These are phyloP conservation scores for Argyra leucocephala DNA, from an alignment of 2,888 invertebrate species.

Conservation along the genomic window DNA sequence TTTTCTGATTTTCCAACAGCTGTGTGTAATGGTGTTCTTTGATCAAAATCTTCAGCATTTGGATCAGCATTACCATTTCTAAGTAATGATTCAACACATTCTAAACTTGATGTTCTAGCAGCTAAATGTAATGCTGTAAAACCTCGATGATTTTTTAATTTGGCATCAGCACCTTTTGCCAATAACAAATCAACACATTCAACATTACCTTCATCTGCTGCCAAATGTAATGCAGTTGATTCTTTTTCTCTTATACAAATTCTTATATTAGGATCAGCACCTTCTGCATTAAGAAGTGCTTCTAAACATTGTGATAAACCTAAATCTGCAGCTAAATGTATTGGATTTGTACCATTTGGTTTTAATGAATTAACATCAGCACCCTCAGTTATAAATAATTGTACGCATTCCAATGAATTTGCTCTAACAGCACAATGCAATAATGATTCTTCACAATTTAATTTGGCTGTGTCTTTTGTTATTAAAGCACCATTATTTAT, in stretches of 20 bases:
- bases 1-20: constrained; percentile 75
- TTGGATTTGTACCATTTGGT: constrained; percentile 65
- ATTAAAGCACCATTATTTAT: constrained; percentile 63
- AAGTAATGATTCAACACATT: constrained; percentile 68
- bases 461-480: constrained; percentile 55
- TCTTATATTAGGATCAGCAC: constrained; percentile 59
- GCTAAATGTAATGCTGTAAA: constrained; percentile 82
- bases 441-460: constrained; percentile 64
- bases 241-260: constrained; percentile 63
- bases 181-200: constrained; percentile 70
- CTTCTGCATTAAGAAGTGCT: constrained; percentile 63
- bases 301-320: constrained; percentile 66
- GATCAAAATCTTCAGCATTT: constrained; percentile 70
- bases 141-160: constrained; percentile 64
- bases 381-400: constrained; percentile 64
- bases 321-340: constrained; percentile 72
- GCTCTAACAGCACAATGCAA: constrained; percentile 78
- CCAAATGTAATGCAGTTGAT: constrained; percentile 71
- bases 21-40: constrained; percentile 71
- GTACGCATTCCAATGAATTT: constrained; percentile 70
- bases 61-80: constrained; percentile 67
- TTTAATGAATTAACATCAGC: constrained; percentile 67
- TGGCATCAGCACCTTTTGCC: constrained; percentile 64
- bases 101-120: constrained; percentile 66
- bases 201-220: constrained; percentile 77